These are phyloP conservation scores for Parasteatoda tepidariorum DNA, from an alignment of 1,140 invertebrate species.

Conservation along the genomic window DNA sequence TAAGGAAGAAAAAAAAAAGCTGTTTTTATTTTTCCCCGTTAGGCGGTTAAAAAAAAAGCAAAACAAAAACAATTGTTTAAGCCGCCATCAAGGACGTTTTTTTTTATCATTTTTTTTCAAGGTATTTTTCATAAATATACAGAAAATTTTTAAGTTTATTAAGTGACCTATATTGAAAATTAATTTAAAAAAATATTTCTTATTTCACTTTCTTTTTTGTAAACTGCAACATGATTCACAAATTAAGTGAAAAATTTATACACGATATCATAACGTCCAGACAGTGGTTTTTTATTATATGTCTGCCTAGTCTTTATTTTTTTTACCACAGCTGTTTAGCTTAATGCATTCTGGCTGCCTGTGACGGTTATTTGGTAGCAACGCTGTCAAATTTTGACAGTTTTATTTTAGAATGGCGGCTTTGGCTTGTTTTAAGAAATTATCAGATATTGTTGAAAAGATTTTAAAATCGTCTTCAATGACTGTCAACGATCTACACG, in stretches of 20 bases:
- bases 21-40: conserved; percentile 50
- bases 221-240: conserved; percentile 9
- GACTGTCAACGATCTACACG: conserved; percentile 12
- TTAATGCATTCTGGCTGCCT: conserved; percentile 53
- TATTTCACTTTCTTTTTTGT: conserved; percentile 24
- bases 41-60: conserved; percentile 41
- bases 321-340: conserved; percentile 59
- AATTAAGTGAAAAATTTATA: conserved; percentile 40
- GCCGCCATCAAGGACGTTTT: conserved; percentile 59
- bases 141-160: conserved; percentile 23
- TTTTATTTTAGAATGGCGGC: conserved; percentile 60
- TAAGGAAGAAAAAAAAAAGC: conserved; percentile 19
- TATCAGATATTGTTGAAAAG: conserved; percentile 24
- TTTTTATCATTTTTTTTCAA: conserved; percentile 54
- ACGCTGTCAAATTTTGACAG: conserved; percentile 59
- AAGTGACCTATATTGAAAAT: conserved; percentile 4
- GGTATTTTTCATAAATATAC: conserved; percentile 50
- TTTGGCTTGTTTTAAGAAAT: conserved; percentile 56
- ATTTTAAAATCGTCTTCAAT: conserved; percentile 39
- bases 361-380: conserved; percentile 57
- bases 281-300: conserved; percentile 60
- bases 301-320: conserved; percentile 55
- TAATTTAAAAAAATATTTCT: not conserved
- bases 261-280: conserved; percentile 47
- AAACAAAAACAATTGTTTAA: conserved; percentile 52